Evolutionary conservation across 2,797 vertebrate genomes (phyloP), one percentile per base, ranked within the genome.

Genomic region (Typhlichthys subterraneus): DNA sequence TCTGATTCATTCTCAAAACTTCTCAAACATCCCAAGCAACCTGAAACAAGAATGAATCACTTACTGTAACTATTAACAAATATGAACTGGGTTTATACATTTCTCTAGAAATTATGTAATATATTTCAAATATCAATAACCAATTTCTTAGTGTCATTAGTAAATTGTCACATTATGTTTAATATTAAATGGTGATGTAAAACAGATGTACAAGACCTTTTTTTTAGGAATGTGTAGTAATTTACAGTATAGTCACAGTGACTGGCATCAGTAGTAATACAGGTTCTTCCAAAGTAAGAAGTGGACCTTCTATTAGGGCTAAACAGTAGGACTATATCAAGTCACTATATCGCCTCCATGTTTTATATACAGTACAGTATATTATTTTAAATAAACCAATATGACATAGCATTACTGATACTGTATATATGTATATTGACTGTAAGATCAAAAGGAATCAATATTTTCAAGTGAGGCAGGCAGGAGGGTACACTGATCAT

Each of bases 1-100:
- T 65, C 72, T 82, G 85, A 83, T 79, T 79, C 72, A 78, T 70
- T 63, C 64, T 63, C 67, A 63, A 77, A 68, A 77, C 79, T 79
- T 82, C 66, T 54, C 59, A 72, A 76, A 79, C 69, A 79, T 56
- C 81, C 70, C 67, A 80, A 77, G 74, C 66, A 76, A 72, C 59
- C 45, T 15, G 55, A 49, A 70, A 76, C 57, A 79, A 67, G 38
- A 42, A 42, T 8, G 38, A 42, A 42, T 42, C 38, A 42, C 38
- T 9, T 42, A 29, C 23, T 29, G 23, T 29, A 42, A 42, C 38
- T 10, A 9, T 42, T 8, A 42, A 42, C 38, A 29, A 29, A 29
- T 29, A 9, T 42, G 8, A 42, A 42, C 38, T 42, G 38, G 38
- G 8, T 42, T 10, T 42, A 42, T 42, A 42, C 9, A 42, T 9